Conservation (phyloP, 2,888 invertebrate genomes). For the Nymphalis c-album region DNA sequence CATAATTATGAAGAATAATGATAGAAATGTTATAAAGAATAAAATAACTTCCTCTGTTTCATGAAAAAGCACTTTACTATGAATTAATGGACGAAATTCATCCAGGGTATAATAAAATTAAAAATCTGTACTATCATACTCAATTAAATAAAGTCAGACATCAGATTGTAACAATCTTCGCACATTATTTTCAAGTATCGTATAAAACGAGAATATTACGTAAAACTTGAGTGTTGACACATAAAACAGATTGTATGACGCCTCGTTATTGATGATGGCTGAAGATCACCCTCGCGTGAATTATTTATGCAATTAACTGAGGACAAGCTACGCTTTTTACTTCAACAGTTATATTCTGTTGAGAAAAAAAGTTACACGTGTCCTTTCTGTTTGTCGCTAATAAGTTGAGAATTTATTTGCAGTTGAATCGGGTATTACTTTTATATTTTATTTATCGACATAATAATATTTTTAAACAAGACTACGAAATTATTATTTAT, state of each 20-base stretch:
- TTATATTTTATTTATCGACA: not conserved
- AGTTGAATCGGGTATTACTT: not conserved
- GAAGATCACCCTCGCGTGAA: slow-evolving; percentile 39
- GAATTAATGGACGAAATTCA: too few relatives aligned
- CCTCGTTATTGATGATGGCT: slow-evolving; percentile 35
- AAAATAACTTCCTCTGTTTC: too few relatives aligned
- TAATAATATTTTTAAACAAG: not conserved
- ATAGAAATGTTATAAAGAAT: too few relatives aligned
- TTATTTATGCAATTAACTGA: slow-evolving; percentile 43
- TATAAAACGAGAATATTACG: slow-evolving; percentile 25
- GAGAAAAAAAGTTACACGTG: slow-evolving; percentile 2
- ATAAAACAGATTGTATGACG: slow-evolving; percentile 21
- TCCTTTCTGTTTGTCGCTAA: not conserved
- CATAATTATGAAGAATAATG: too few relatives aligned
- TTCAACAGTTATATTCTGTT: slow-evolving; percentile 2
- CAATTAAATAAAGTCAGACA: too few relatives aligned
- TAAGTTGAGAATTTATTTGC: slow-evolving; percentile 3
- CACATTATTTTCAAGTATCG: slow-evolving; percentile 1
- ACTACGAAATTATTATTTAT: too few relatives aligned
- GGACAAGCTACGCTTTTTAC: slow-evolving; percentile 36
- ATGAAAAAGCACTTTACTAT: too few relatives aligned
- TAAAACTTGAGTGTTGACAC: slow-evolving; percentile 29
- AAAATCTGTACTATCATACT: too few relatives aligned
- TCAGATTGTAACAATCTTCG: not conserved
- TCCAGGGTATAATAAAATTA: too few relatives aligned